These are phyloP conservation scores for Notospermus geniculatus DNA, from an alignment of 1,140 invertebrate species.

Conservation along the genomic window DNA sequence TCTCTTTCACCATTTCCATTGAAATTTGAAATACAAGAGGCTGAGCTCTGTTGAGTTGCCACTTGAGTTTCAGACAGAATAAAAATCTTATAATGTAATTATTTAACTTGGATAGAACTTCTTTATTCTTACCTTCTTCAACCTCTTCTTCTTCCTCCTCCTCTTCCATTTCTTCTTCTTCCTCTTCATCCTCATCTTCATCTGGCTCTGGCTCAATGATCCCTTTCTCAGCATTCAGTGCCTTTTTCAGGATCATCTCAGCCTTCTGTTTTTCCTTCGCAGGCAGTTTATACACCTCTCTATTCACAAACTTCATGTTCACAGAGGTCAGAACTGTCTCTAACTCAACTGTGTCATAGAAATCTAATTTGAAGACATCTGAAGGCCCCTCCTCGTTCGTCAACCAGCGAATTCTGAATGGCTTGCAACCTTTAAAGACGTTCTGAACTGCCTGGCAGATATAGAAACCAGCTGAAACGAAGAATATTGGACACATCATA, in stretches of 20 bases:
- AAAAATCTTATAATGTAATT: too few species aligned
- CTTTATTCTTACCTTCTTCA: neutral
- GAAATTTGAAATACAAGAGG: too few species aligned
- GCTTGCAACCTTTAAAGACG: constrained; percentile 72
- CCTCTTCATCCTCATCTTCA: constrained; percentile 73
- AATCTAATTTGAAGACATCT: constrained; percentile 82
- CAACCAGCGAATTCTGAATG: constrained; percentile 86
- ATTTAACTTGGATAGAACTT: too few species aligned
- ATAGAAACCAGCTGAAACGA: constrained; percentile 76
- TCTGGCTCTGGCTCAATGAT: constrained; percentile 59
- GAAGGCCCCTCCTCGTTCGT: constrained; percentile 64
- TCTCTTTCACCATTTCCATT: too few species aligned
- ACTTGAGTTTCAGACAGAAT: too few species aligned
- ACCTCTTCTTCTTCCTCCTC: constrained; percentile 20
- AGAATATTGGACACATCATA: neutral
- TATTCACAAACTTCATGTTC: constrained; percentile 71
- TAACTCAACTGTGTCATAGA: constrained; percentile 73
- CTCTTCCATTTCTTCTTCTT: constrained; percentile 32
- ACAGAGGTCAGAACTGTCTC: constrained; percentile 70
- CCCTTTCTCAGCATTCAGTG: constrained; percentile 77
- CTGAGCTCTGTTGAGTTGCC: too few species aligned
- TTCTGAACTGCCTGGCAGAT: constrained; percentile 89
- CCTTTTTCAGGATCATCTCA: constrained; percentile 79
- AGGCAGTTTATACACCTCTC: constrained; percentile 69
- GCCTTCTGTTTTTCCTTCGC: constrained; percentile 72